Percentiles rank a stretch among this genome's conserved stretches.
phyloP scores from a whole-genome alignment of 1,140 invertebrate genomes.

The Drosophila insularis region DNA sequence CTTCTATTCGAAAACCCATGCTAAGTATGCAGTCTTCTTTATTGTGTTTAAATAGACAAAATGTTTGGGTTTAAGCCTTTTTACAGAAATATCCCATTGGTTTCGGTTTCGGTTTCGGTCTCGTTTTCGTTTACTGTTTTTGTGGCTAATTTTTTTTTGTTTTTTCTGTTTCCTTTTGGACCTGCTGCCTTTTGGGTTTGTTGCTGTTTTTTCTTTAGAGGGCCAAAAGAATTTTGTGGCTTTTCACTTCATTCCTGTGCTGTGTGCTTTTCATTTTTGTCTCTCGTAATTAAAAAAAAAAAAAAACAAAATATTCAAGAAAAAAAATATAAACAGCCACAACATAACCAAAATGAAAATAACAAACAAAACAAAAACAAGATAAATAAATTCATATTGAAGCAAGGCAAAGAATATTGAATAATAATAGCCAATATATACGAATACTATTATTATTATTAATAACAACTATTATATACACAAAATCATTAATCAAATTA shows the following conservation, averaged over 20 bases:
- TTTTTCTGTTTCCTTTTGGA: background rate
- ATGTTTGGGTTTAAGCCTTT: slow-evolving; percentile 47
- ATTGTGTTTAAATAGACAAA: slow-evolving; percentile 32
- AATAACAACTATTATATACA: slow-evolving; percentile 33
- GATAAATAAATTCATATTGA: slow-evolving; percentile 18
- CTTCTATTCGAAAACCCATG: background rate
- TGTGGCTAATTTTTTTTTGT: slow-evolving; percentile 7
- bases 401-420: slow-evolving; percentile 16
- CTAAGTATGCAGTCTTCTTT: background rate
- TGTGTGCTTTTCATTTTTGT: slow-evolving; percentile 7
- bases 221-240: slow-evolving; percentile 58
- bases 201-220: slow-evolving; percentile 32
- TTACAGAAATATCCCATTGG: background rate
- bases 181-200: background rate
- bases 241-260: slow-evolving; percentile 68
- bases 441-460: slow-evolving; percentile 3
- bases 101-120: slow-evolving; percentile 1
- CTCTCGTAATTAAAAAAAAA: background rate
- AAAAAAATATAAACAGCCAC: slow-evolving; percentile 9
- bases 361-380: slow-evolving; percentile 10
- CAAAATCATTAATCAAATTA: slow-evolving; percentile 54
- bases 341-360: slow-evolving; percentile 17
- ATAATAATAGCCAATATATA: slow-evolving; percentile 36
- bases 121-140: background rate
- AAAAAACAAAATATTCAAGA: slow-evolving; percentile 19